These are phyloP conservation scores for Podocnemis expansa DNA, from an alignment of 2,113 vertebrate species.

Conservation along the genomic window DNA sequence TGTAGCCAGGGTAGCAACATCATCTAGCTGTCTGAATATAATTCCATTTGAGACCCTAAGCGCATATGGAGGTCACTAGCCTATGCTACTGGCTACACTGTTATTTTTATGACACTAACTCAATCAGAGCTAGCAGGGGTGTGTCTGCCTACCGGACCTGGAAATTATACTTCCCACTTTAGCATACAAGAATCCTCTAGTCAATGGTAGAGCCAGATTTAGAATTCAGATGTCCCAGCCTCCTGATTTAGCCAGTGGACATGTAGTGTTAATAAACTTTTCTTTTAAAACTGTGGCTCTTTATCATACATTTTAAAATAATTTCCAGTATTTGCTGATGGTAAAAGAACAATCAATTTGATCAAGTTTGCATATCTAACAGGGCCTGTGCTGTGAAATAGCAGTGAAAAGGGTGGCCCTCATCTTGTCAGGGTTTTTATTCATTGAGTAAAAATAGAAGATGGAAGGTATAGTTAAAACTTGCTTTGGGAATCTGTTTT, in stretches of 20 bases:
- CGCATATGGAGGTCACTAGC: no score
- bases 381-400: neutral
- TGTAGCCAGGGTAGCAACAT: neutral
- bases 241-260: neutral
- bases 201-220: neutral
- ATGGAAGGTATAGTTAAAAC: neutral
- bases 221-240: neutral
- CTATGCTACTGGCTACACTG: neutral
- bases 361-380: neutral
- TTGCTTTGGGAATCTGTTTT: fast-evolving
- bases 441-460: neutral
- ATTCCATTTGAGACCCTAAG: neutral
- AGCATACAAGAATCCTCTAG: neutral
- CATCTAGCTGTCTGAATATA: neutral
- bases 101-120: neutral
- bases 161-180: neutral
- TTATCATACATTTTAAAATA: neutral
- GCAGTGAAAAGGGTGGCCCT: neutral
- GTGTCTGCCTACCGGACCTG: neutral
- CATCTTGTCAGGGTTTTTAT: neutral
- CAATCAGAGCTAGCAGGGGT: neutral
- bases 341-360: neutral
- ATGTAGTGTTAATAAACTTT: neutral
- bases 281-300: neutral
- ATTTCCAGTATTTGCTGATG: neutral